A percentile compares a stretch with the other conserved stretches of the same genome.
phyloP scores from a whole-genome alignment of 2,888 invertebrate genomes.

The Leptopterna dolabrata region DNA sequence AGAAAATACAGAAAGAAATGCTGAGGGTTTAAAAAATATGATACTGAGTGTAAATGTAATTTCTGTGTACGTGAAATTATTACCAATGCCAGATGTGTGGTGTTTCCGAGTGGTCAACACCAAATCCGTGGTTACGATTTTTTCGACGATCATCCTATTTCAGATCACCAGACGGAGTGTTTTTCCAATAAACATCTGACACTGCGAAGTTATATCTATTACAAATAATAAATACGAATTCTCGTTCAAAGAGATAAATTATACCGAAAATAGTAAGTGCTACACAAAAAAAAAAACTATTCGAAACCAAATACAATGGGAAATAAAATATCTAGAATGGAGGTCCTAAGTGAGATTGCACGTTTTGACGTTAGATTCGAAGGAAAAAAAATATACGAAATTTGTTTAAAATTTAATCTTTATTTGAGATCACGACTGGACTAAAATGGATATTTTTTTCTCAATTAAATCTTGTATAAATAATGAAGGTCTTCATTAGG shows the following conservation, averaged over 20 bases:
- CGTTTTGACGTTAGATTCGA: not conserved
- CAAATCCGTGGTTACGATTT: too few species aligned
- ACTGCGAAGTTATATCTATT: too few species aligned
- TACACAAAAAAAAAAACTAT: not conserved
- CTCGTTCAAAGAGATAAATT: not conserved
- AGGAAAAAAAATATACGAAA: too few species aligned
- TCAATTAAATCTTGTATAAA: not conserved
- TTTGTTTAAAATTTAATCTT: not conserved
- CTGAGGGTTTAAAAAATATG: too few species aligned
- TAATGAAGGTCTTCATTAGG: too few species aligned
- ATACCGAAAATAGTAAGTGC: not conserved
- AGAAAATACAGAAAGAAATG: not conserved
- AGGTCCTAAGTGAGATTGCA: not conserved
- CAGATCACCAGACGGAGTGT: too few species aligned
- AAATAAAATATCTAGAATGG: not conserved
- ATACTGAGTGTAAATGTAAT: too few species aligned
- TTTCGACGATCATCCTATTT: too few species aligned
- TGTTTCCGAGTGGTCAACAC: too few species aligned
- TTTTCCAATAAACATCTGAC: too few species aligned
- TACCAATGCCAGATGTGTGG: too few species aligned
- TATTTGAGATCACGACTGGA: not conserved
- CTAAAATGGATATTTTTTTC: not conserved
- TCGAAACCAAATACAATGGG: not conserved
- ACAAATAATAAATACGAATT: not conserved
- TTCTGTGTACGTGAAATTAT: too few species aligned